A percentile compares a stretch with the other conserved stretches of the same genome.
Evolutionary conservation across 2,113 vertebrate species (phyloP).

Genomic region (Actinemys pallida): DNA sequence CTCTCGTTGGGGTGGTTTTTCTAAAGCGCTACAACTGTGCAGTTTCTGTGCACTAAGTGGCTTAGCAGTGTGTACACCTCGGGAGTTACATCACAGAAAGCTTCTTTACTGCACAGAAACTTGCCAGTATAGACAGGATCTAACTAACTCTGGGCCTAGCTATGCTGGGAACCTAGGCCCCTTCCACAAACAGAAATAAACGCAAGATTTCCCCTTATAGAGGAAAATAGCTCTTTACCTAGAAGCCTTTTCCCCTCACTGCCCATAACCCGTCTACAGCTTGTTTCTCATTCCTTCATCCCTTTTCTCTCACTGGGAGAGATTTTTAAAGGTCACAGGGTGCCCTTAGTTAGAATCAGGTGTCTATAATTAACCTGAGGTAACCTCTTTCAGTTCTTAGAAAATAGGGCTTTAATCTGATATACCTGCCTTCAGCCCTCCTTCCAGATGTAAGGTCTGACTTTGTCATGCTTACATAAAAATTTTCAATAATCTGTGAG

Average conservation of each 20-base stretch:
- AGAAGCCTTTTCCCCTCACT: not conserved
- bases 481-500: not conserved
- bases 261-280: not conserved
- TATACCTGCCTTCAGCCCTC: not conserved
- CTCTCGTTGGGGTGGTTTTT: too few species aligned
- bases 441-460: not conserved
- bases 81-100: too few species aligned
- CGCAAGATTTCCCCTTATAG: not conserved
- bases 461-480: accelerated
- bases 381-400: not conserved
- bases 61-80: too few species aligned
- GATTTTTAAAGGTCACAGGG: not conserved
- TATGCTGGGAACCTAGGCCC: too few species aligned
- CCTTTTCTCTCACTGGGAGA: not conserved
- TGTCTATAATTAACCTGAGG: not conserved
- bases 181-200: too few species aligned
- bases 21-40: too few species aligned
- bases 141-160: too few species aligned
- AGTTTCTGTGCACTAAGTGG: too few species aligned
- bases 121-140: too few species aligned
- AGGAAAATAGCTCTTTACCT: not conserved
- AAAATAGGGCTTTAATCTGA: not conserved
- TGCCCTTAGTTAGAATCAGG: not conserved
- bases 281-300: not conserved
- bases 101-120: too few species aligned